Evolutionary conservation across 2,888 invertebrate genomes (phyloP).

Genomic region (Subacronicta megacephala): DNA sequence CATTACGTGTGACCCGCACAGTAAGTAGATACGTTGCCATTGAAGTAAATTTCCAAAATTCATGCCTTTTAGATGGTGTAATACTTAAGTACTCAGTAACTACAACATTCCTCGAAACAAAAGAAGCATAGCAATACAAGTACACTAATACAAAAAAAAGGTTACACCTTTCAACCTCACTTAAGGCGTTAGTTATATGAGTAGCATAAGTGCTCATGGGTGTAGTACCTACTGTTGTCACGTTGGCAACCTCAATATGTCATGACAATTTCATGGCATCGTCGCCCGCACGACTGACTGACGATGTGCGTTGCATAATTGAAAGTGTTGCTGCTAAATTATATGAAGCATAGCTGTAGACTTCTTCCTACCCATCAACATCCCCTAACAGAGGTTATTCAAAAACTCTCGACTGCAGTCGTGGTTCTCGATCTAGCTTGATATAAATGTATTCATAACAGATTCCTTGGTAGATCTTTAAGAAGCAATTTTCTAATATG

Average conservation of each 20-base stretch:
- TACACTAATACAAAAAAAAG: slow-evolving; percentile 16
- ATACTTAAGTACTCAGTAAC: background rate
- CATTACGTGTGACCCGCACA: no score
- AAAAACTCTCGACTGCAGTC: background rate
- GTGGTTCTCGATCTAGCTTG: no score
- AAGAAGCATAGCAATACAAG: slow-evolving; percentile 4
- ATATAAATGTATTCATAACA: no score
- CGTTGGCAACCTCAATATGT: slow-evolving; percentile 68
- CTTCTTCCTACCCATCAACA: background rate
- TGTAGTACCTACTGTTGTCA: slow-evolving; percentile 46
- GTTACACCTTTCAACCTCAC: slow-evolving; percentile 23
- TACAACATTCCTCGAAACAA: slow-evolving; percentile 6
- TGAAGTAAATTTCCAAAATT: background rate
- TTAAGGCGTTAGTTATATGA: slow-evolving; percentile 17
- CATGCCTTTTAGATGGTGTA: background rate
- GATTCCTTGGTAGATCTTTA: no score
- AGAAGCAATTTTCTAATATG: no score
- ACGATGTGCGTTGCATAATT: slow-evolving; percentile 66
- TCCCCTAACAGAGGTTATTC: background rate
- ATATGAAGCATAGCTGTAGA: background rate
- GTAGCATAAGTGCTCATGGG: slow-evolving; percentile 34
- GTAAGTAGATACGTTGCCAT: no score
- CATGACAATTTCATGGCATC: slow-evolving; percentile 61
- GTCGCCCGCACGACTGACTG: slow-evolving; percentile 64
- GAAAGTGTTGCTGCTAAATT: slow-evolving; percentile 30